A percentile compares a stretch with the other conserved stretches of the same genome.
Evolutionary conservation across 2,113 vertebrate genomes (phyloP).

Genomic region (Microtus ochrogaster): DNA sequence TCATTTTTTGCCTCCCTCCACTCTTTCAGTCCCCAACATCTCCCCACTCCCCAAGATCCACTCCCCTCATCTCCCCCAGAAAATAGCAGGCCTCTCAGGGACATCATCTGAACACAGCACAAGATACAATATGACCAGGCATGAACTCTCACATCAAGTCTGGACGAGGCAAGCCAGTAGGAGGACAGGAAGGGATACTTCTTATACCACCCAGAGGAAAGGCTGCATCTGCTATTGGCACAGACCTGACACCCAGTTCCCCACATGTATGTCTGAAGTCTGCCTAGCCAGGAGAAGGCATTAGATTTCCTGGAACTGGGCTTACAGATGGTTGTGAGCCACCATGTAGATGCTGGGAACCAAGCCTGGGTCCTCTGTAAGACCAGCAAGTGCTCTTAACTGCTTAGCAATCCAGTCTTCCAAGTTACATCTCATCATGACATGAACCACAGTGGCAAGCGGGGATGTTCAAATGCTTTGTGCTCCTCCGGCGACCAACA

Average conservation of each 20-base stretch:
- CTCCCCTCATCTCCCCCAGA: background rate
- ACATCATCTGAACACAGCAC: background rate
- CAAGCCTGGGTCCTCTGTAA: background rate
- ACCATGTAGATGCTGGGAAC: background rate
- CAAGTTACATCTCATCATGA: background rate
- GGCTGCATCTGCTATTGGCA: background rate
- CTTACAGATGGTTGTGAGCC: background rate
- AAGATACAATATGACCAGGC: background rate
- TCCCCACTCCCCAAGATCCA: background rate
- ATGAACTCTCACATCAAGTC: background rate
- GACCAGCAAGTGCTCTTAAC: background rate
- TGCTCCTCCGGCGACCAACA: background rate
- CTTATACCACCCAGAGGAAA: background rate
- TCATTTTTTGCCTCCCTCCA: background rate
- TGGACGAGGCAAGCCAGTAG: background rate
- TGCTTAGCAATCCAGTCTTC: background rate
- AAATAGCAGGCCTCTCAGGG: background rate
- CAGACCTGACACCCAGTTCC: too few relatives aligned
- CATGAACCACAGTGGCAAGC: background rate
- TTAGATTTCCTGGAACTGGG: background rate
- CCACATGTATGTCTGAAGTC: background rate
- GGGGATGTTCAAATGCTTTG: too few relatives aligned
- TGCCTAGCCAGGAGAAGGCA: background rate
- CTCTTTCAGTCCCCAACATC: background rate
- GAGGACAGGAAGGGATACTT: background rate